These are phyloP conservation scores for Ecdyonurus torrentis DNA, from an alignment of 2,888 invertebrate species.

Conservation along the genomic window DNA sequence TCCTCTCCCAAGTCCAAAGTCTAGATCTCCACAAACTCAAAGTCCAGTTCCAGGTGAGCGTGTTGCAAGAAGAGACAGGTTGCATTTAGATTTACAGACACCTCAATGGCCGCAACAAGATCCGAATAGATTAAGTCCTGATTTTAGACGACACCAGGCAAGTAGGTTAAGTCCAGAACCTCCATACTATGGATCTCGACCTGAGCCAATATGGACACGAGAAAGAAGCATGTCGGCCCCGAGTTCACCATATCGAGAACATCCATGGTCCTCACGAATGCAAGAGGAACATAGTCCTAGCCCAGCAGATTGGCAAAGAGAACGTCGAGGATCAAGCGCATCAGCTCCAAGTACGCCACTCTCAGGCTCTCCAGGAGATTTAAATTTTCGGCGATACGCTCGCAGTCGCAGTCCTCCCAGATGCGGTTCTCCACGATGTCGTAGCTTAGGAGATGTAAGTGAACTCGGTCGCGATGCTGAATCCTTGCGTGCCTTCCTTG, in stretches of 20 bases:
- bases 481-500: background rate
- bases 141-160: background rate
- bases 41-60: background rate
- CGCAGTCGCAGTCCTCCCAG: background rate
- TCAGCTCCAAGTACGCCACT: background rate
- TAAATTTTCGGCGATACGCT: background rate
- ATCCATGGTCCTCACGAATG: background rate
- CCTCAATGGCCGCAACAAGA: background rate
- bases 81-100: background rate
- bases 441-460: background rate
- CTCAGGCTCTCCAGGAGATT: background rate
- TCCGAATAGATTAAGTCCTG: background rate
- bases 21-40: background rate
- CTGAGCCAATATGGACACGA: background rate
- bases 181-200: background rate
- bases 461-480: background rate
- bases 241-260: background rate
- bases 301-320: background rate
- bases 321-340: background rate
- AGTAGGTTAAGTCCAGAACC: background rate
- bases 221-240: background rate
- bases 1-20: background rate
- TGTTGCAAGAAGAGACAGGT: background rate
- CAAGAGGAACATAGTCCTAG: background rate
- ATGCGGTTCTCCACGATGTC: slow-evolving; percentile 2